These are phyloP conservation scores for Margarornis squamiger DNA, from an alignment of 2,797 vertebrate species.

Conservation along the genomic window DNA sequence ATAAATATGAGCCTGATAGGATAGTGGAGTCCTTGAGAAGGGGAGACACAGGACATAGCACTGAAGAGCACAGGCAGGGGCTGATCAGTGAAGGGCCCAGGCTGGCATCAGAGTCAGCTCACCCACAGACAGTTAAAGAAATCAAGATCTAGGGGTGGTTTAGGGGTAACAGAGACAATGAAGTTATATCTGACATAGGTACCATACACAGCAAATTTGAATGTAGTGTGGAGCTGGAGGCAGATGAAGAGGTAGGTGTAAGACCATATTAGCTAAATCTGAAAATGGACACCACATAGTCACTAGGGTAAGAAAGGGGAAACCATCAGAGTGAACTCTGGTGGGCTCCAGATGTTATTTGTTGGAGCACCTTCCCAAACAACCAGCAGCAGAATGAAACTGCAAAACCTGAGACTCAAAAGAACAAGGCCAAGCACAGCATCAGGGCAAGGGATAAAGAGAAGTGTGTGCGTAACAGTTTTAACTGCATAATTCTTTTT, in stretches of 20 bases:
- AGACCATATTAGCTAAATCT: background rate
- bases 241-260: background rate
- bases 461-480: background rate
- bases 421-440: rapidly evolving
- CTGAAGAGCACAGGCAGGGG: background rate
- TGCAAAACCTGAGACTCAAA: background rate
- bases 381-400: background rate
- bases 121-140: background rate
- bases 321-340: background rate
- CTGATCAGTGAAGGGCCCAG: background rate
- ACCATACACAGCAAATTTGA: background rate
- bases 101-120: background rate
- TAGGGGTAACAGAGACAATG: background rate
- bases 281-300: background rate
- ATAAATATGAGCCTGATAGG: background rate
- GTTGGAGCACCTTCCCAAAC: background rate
- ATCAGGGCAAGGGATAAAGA: background rate
- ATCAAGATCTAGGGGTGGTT: background rate
- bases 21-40: background rate
- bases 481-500: background rate
- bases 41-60: background rate
- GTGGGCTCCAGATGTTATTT: background rate
- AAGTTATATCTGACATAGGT: background rate
- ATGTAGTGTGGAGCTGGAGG: background rate
- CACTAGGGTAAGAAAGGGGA: background rate